Evolutionary conservation across 2,888 invertebrate species (phyloP).

Genomic region (Nephrocerus scutellatus): DNA sequence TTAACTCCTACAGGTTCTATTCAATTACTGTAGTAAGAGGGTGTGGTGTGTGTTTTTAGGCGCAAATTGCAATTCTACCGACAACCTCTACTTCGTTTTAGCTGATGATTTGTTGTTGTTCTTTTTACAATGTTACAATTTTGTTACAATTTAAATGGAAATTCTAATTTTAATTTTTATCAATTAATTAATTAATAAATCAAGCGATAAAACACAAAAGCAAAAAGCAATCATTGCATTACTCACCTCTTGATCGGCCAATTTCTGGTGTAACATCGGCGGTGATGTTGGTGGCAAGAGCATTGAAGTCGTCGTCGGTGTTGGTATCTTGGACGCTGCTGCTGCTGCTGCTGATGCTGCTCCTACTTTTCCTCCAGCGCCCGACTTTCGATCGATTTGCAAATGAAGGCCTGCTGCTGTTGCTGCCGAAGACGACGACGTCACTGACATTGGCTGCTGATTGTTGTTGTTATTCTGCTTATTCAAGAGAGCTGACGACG

Average conservation of each 20-base stretch:
- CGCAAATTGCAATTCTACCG: too few species aligned
- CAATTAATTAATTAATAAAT: not conserved
- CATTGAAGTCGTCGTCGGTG: conserved; percentile 47
- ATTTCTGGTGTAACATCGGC: conserved; percentile 50
- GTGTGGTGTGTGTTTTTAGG: too few species aligned
- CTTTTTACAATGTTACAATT: too few species aligned
- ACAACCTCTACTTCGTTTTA: too few species aligned
- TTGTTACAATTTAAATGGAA: too few species aligned
- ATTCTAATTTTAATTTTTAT: conserved; percentile 10
- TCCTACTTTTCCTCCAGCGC: conserved; percentile 19
- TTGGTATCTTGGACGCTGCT: conserved; percentile 45
- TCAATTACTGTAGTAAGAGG: too few species aligned
- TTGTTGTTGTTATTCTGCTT: conserved; percentile 28
- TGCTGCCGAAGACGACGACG: conserved; percentile 18
- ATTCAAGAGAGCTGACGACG: conserved; percentile 23
- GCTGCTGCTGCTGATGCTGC: conserved; percentile 35
- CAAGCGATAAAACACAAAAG: not conserved
- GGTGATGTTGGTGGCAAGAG: conserved; percentile 49
- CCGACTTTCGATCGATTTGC: conserved; percentile 27
- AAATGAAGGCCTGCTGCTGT: conserved; percentile 24
- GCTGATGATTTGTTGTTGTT: too few species aligned
- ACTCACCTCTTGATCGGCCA: conserved; percentile 58
- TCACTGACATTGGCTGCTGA: conserved; percentile 22
- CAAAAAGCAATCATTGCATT: too few species aligned
- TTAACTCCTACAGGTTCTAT: too few species aligned